phyloP scores from a whole-genome alignment of 1,140 invertebrate species.

The Campoletis sonorensis region DNA sequence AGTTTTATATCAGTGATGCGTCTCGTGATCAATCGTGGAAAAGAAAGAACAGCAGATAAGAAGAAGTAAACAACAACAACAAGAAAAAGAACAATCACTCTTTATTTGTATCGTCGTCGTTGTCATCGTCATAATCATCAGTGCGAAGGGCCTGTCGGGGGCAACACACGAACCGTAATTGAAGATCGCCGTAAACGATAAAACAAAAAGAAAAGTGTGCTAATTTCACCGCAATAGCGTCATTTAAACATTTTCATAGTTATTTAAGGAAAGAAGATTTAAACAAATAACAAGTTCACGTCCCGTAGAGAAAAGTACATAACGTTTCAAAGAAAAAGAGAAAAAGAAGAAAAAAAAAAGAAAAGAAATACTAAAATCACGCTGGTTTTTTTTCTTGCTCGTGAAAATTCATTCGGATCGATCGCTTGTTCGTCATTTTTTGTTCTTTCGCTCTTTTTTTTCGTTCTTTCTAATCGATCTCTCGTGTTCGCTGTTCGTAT shows the following conservation, averaged over 20 bases:
- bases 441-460: slow-evolving; percentile 59
- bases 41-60: slow-evolving; percentile 22
- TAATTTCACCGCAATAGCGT: slow-evolving; percentile 12
- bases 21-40: slow-evolving; percentile 53
- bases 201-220: background rate
- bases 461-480: slow-evolving; percentile 70
- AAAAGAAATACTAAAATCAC: slow-evolving; percentile 45
- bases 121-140: slow-evolving; percentile 34
- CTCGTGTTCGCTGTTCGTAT: slow-evolving; percentile 65
- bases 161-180: background rate
- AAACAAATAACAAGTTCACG: slow-evolving; percentile 16
- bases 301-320: slow-evolving; percentile 51
- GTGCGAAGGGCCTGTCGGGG: slow-evolving; percentile 7
- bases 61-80: slow-evolving; percentile 30
- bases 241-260: slow-evolving; percentile 30
- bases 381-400: slow-evolving; percentile 51
- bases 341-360: slow-evolving; percentile 30
- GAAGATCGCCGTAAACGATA: background rate
- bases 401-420: slow-evolving; percentile 37
- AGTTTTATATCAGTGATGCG: slow-evolving; percentile 75
- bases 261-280: background rate
- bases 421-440: slow-evolving; percentile 57
- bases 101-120: slow-evolving; percentile 41
- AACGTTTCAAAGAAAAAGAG: slow-evolving; percentile 55
- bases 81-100: slow-evolving; percentile 25